Base-by-base conservation (phyloP, 2,888 invertebrate species). In the Rhorus exstirpatorius region DNA sequence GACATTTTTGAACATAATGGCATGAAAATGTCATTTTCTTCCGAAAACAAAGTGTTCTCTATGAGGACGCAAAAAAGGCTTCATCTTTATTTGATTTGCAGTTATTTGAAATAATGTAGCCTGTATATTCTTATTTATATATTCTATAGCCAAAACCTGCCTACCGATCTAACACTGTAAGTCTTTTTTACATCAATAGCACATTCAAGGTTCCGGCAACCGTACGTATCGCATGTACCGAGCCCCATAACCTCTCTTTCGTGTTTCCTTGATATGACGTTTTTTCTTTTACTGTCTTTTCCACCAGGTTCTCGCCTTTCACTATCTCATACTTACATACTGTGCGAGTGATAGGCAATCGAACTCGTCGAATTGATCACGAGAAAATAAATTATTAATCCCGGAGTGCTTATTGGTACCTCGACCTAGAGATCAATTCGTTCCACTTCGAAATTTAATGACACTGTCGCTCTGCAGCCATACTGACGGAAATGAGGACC, bases 251-350 rank as follows among this genome's bases (percentile, higher is more conserved):
- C n/a, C 53, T 53, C 41, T 51, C 14, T 63, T 75, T 65, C 49
- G 67, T 49, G 60, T 68, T 76, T 60, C 67, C 76, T 76, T 67
- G 35, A 55, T 67, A 67, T 38, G 31, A 19, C 8, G 14, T 76
- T 65, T 68, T 76, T 51, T 35, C 3, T 49, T 55, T 58, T 68
- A 51, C 14, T 68, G 41, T 68, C 35, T 35, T 77, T 68, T 77
- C 65, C 76, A 51, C 58, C 44, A 14, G 76, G 24, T 44, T 31
- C 24, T 76, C 35, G 76, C 76, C 76, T 77, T 77, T 77, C 68
- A 77, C 68, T 21, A 7, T 19, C 14, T n/a, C 51, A 35, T 63
- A 17, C 38, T 21, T 49, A 12, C 10, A 35, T 26, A 12, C 24
- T 12, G 14, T 41, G 14, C 63, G 75, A 55, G 14, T 6, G 31